These are phyloP conservation scores for Ormyrus nitidulus DNA, from an alignment of 2,888 invertebrate species.

Conservation along the genomic window DNA sequence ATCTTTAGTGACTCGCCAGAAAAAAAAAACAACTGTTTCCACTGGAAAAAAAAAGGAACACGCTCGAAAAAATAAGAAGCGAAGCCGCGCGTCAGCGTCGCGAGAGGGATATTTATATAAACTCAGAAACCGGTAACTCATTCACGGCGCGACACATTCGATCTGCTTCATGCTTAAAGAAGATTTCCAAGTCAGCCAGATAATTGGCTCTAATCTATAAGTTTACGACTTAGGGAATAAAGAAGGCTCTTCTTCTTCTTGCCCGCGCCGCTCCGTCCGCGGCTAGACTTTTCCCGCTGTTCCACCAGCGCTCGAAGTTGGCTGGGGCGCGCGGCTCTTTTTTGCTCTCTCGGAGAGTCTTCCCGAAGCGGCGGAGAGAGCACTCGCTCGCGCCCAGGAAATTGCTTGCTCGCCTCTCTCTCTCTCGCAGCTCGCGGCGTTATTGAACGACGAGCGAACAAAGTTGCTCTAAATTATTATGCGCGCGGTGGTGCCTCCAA, in stretches of 20 bases:
- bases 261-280: background rate
- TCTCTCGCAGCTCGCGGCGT: constrained; percentile 61
- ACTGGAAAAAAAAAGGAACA: background rate
- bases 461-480: constrained; percentile 66
- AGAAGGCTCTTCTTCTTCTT: constrained; percentile 27
- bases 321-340: constrained; percentile 14
- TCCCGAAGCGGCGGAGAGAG: no score
- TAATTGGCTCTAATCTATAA: constrained; percentile 55
- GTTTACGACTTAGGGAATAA: constrained; percentile 53
- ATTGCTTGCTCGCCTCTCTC: constrained; percentile 40
- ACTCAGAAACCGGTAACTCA: constrained; percentile 38
- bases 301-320: constrained; percentile 21
- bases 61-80: background rate
- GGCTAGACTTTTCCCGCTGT: constrained; percentile 51
- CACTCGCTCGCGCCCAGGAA: constrained; percentile 32
- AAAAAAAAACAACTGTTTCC: no score
- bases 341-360: constrained; percentile 4
- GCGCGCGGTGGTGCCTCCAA: constrained; percentile 50
- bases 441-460: constrained; percentile 65
- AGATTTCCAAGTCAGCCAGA: constrained; percentile 54
- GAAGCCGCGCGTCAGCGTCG: background rate
- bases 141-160: constrained; percentile 44
- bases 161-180: constrained; percentile 52
- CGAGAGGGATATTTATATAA: constrained; percentile 27
- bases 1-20: no score